Evolutionary conservation across 2,888 invertebrate genomes (phyloP).

Genomic region (Stenodera caucasica): DNA sequence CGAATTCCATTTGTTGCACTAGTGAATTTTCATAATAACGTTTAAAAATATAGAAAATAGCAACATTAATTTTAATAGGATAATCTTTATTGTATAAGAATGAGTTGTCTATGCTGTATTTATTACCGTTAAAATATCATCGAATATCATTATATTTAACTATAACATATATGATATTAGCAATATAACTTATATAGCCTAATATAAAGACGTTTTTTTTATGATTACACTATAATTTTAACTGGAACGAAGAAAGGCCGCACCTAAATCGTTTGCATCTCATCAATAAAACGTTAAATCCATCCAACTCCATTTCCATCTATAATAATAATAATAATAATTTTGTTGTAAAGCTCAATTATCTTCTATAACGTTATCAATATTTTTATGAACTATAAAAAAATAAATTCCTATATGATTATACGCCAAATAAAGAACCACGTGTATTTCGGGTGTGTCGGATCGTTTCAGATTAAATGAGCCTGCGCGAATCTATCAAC

Average conservation of each 20-base stretch:
- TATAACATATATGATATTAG: background rate
- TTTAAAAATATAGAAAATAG: too few species aligned
- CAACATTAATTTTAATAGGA: too few species aligned
- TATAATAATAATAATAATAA: too few species aligned
- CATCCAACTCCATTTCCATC: too few species aligned
- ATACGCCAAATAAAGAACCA: slow-evolving; percentile 26
- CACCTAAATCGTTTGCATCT: background rate
- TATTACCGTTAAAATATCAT: background rate
- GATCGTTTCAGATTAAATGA: slow-evolving; percentile 30
- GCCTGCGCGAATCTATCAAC: slow-evolving; percentile 33
- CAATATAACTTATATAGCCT: background rate
- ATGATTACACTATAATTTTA: background rate
- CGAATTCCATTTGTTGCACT: too few species aligned
- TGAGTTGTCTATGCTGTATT: background rate
- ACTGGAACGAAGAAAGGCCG: background rate
- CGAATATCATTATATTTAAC: background rate
- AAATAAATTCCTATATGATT: slow-evolving; percentile 28
- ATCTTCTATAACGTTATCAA: too few species aligned
- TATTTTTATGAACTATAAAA: too few species aligned
- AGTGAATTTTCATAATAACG: too few species aligned
- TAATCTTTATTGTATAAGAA: too few species aligned
- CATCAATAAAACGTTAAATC: too few species aligned
- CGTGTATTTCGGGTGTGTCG: slow-evolving; percentile 34
- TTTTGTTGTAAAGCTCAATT: too few species aligned
- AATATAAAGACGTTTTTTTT: background rate